These are phyloP conservation scores for Reticulitermes speratus DNA, from an alignment of 1,140 invertebrate species.

Conservation along the genomic window DNA sequence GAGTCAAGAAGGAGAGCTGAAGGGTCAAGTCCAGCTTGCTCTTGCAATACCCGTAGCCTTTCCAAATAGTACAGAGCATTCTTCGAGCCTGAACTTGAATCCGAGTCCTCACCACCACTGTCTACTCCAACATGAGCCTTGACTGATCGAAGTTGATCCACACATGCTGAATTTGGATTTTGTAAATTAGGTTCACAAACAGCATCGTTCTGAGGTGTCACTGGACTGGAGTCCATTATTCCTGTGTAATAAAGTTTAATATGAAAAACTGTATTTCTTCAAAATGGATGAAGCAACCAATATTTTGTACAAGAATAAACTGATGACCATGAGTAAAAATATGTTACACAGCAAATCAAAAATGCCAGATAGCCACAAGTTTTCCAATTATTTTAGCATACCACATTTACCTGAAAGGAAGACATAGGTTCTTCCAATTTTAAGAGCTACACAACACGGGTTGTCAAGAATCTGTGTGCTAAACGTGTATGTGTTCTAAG, in stretches of 20 bases:
- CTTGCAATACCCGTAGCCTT: constrained; percentile 31
- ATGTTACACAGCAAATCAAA: background rate
- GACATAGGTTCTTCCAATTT: too few relatives aligned
- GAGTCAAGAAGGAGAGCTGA: background rate
- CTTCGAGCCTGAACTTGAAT: constrained; percentile 15
- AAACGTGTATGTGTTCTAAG: background rate
- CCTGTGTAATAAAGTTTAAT: background rate
- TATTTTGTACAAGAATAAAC: too few relatives aligned
- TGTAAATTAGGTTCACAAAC: background rate
- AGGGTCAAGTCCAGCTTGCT: constrained; percentile 30
- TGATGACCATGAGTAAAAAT: too few relatives aligned
- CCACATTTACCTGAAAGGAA: too few relatives aligned
- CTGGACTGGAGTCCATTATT: background rate
- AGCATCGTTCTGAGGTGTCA: background rate
- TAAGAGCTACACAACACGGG: background rate
- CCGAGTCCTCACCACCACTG: background rate
- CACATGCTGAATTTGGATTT: background rate
- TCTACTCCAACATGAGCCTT: background rate
- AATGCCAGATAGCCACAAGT: background rate
- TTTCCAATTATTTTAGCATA: background rate
- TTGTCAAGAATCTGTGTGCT: background rate
- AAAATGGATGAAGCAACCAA: background rate
- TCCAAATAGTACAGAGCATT: constrained; percentile 32
- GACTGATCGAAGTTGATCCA: background rate
- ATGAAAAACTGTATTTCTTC: background rate